Base-by-base conservation (phyloP, 2,797 vertebrate genomes). In the Dallia pectoralis region DNA sequence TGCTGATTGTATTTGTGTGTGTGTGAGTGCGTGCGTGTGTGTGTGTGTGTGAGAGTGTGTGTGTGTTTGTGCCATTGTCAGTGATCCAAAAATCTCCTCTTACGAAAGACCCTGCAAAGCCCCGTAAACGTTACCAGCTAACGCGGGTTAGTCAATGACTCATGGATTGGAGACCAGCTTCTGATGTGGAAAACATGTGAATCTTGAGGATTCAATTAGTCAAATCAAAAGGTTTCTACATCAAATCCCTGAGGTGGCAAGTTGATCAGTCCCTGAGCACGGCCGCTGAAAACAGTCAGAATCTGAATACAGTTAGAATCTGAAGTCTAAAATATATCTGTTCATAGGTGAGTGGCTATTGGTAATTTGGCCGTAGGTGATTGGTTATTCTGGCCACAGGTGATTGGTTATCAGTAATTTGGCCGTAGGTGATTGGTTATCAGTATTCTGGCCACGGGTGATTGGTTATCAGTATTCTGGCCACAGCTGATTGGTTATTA, bases 401-500 rank as follows among this genome's bases (percentile, higher is more conserved):
- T 44, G 9, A 44, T 9, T 44, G 12, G 1, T 44, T 1, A 44
- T 11, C 14, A 9, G 36, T 49, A 19, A 49, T 49, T 18, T 49
- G 9, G 14, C 47, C 47, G 18, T 4, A 49, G 3, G 47, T 49
- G 47, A 51, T 51, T 51, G 49, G 16, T 51, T 51, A 19, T n/a
- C 19, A 9, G 51, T 53, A 53, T 9, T 11, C 51, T 53, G 49
- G 49, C 49, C 15, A 22, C 22, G 22, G n/a, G n/a, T 3, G n/a
- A 56, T 51, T 51, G 18, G 16, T 6, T n/a, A 51, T 51, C 18
- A 3, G 12, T 47, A 15, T 15, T 18, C 48, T 49, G 48, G 48
- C 16, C 48, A 49, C 19, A 49, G 1, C 4, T 6, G 49, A 22
- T 56, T 56, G n/a, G n/a, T 56, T 56, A 56, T 22, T 93, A 98